Percentiles rank a stretch among this genome's conserved stretches.
Conservation (phyloP, 2,888 invertebrate genomes). For the Phrixothrix hirtus region DNA sequence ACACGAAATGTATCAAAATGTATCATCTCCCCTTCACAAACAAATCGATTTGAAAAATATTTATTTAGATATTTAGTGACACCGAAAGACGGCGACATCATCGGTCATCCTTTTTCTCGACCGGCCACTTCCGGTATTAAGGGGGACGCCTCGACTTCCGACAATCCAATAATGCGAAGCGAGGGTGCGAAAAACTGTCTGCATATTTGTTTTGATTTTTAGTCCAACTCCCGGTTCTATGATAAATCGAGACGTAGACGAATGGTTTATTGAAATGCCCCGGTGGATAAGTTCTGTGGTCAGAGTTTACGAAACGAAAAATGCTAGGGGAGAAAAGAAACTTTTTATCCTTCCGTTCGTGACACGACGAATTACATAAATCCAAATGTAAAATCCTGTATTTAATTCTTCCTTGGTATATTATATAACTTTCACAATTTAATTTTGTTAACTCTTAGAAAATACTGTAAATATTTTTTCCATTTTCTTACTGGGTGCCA, state of each 20-base stretch:
- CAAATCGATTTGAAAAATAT: constrained; percentile 43
- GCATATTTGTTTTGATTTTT: constrained; percentile 56
- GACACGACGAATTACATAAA: constrained; percentile 26
- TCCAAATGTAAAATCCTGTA: constrained; percentile 16
- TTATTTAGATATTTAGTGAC: constrained; percentile 45
- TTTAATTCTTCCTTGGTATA: constrained; percentile 2
- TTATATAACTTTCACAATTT: too few relatives aligned
- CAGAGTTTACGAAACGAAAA: constrained; percentile 33
- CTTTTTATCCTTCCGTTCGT: constrained; percentile 27
- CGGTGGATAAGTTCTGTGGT: constrained; percentile 46
- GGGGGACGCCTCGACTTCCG: constrained; percentile 44
- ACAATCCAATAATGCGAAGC: constrained; percentile 48
- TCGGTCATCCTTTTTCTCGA: constrained; percentile 46
- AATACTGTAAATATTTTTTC: too few relatives aligned
- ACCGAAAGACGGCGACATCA: constrained; percentile 41
- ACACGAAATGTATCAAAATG: constrained; percentile 30
- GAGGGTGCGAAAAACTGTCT: constrained; percentile 48
- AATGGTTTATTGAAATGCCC: constrained; percentile 55
- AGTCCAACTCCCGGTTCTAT: constrained; percentile 45
- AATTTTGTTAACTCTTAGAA: too few relatives aligned
- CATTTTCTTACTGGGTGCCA: too few relatives aligned
- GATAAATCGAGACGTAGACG: constrained; percentile 52
- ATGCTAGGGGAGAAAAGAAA: constrained; percentile 21
- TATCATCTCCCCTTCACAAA: constrained; percentile 27
- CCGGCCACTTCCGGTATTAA: constrained; percentile 46